These are phyloP conservation scores for Lasioglossum albipes DNA, from an alignment of 1,140 invertebrate species.

Conservation along the genomic window DNA sequence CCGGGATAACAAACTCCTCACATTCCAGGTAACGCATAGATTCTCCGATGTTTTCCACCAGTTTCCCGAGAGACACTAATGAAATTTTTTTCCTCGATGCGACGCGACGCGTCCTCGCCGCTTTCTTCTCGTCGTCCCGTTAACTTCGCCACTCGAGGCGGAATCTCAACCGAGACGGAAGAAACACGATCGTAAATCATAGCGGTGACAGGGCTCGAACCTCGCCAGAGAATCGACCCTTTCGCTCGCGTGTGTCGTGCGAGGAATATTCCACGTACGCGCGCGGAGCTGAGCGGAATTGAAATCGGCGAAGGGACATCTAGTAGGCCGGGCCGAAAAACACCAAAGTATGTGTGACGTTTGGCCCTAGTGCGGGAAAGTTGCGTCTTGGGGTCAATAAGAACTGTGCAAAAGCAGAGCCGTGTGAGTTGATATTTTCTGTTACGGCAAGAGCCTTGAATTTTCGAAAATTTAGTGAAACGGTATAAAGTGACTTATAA, in stretches of 20 bases:
- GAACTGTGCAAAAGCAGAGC: no score
- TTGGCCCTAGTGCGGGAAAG: no score
- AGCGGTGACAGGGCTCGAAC: not conserved
- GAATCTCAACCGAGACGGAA: constrained; percentile 9
- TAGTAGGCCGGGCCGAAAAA: no score
- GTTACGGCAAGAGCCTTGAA: no score
- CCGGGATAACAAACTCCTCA: constrained; percentile 78
- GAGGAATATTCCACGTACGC: not conserved
- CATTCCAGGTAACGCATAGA: constrained; percentile 75
- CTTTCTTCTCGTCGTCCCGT: not conserved
- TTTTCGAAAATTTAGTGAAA: no score
- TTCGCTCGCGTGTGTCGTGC: not conserved
- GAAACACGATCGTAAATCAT: constrained; percentile 34
- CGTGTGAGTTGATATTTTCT: no score
- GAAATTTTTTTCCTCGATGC: constrained; percentile 51
- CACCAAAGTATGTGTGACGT: no score
- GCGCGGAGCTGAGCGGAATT: not conserved
- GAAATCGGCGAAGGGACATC: not conserved
- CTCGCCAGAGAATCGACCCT: not conserved
- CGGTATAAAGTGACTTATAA: no score
- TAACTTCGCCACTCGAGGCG: not conserved
- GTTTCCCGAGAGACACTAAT: constrained; percentile 34
- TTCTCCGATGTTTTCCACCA: not conserved
- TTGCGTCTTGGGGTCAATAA: no score
- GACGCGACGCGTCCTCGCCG: not conserved